phyloP scores from a whole-genome alignment of 2,888 invertebrate species.

The Himalopsyche japonica region DNA sequence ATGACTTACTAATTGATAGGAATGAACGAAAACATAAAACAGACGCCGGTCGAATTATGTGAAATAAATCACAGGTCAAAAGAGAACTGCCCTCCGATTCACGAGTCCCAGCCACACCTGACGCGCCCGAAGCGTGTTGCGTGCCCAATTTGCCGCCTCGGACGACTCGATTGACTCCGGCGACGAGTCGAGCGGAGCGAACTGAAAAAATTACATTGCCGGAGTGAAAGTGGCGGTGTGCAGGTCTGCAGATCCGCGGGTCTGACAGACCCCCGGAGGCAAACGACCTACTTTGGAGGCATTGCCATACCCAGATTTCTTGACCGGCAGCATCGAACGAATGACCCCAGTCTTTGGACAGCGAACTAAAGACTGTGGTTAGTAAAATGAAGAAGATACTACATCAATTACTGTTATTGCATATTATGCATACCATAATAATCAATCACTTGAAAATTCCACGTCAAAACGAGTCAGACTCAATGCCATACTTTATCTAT shows the following conservation, averaged over 20 bases:
- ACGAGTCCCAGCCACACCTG: constrained; percentile 16
- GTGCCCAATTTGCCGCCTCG: constrained; percentile 17
- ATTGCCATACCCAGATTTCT: background rate
- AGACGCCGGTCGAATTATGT: too few relatives aligned
- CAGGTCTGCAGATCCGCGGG: background rate
- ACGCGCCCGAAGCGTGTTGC: constrained; percentile 26
- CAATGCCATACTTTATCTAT: too few relatives aligned
- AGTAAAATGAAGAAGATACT: background rate
- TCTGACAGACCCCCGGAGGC: background rate
- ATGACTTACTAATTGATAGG: too few relatives aligned
- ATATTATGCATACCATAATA: background rate
- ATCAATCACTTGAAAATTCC: background rate
- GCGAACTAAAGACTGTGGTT: background rate
- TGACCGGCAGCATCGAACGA: background rate
- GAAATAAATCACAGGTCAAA: background rate
- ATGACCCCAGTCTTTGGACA: background rate
- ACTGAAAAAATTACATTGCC: background rate
- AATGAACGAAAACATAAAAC: too few relatives aligned
- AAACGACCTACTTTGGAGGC: background rate
- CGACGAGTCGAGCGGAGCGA: constrained; percentile 11
- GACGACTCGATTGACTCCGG: background rate
- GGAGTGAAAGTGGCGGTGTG: constrained; percentile 25
- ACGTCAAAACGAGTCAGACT: too few relatives aligned
- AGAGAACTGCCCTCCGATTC: background rate
- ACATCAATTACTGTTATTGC: background rate